Conservation (phyloP, 2,888 invertebrate genomes). For the Amiota minor region DNA sequence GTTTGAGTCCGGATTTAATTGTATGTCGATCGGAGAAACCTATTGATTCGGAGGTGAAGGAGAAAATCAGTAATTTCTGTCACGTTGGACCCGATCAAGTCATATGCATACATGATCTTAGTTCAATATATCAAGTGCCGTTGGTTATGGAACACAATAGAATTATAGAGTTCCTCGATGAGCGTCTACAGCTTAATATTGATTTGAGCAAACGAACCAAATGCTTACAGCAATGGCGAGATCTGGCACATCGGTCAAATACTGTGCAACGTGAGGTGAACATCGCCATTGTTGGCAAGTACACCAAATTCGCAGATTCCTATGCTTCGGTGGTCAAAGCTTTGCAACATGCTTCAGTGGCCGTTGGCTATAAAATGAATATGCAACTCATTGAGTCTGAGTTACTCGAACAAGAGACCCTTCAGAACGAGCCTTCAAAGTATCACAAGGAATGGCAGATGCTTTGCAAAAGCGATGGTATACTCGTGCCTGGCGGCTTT, state of each 20-base stretch:
- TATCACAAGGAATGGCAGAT: conserved; percentile 96
- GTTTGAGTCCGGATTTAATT: conserved; percentile 94
- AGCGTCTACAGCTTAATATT: conserved; percentile 84
- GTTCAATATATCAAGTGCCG: conserved; percentile 97
- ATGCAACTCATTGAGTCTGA: conserved; percentile 94
- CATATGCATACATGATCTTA: conserved; percentile 93
- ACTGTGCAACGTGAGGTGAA: conserved; percentile 87
- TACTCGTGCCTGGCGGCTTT: conserved; percentile 98
- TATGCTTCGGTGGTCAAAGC: conserved; percentile 98
- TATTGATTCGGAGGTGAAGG: conserved; percentile 87
- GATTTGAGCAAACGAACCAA: conserved; percentile 80
- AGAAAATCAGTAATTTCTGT: conserved; percentile 97
- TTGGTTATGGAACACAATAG: conserved; percentile 93
- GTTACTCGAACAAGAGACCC: conserved; percentile 84
- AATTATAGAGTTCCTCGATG: conserved; percentile 87
- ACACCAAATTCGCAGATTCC: conserved; percentile 94
- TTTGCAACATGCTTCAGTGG: conserved; percentile 92
- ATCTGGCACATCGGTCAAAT: conserved; percentile 89
- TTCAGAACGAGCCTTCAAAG: conserved; percentile 83
- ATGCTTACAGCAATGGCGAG: conserved; percentile 92
- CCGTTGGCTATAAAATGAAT: conserved; percentile 87
- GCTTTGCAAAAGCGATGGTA: conserved; percentile 90
- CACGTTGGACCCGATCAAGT: conserved; percentile 96
- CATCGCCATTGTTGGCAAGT: conserved; percentile 96
- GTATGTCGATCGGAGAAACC: conserved; percentile 93